Conservation (phyloP, 2,797 vertebrate species). For the Enteromius mattozi region DNA sequence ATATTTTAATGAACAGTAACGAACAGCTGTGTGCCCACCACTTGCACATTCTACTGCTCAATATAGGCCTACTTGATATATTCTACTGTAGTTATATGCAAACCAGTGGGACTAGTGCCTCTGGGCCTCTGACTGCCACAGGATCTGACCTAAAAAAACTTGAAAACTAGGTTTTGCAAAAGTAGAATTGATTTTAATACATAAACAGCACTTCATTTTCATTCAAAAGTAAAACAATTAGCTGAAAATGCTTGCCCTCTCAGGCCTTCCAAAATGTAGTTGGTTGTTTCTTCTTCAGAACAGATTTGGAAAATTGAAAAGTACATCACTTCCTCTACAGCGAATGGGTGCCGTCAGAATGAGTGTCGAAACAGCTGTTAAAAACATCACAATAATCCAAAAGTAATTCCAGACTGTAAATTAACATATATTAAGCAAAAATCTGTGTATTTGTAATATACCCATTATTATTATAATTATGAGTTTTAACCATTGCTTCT, state of each 20-base stretch:
- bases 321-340: background rate
- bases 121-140: background rate
- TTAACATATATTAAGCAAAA: background rate
- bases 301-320: background rate
- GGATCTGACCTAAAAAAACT: background rate
- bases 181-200: background rate
- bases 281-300: background rate
- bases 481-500: background rate
- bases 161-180: background rate
- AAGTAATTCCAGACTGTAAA: background rate
- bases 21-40: background rate
- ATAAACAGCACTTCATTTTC: background rate
- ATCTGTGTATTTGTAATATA: background rate
- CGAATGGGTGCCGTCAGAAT: background rate
- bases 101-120: background rate
- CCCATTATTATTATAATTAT: too few species aligned
- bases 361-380: background rate
- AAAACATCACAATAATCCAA: background rate
- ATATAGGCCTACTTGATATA: background rate
- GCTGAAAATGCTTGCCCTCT: background rate
- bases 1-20: slow-evolving; percentile 2
- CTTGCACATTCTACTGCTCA: background rate
- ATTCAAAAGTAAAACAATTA: background rate
- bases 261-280: background rate
- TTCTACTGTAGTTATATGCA: background rate